phyloP scores from a whole-genome alignment of 2,797 vertebrate genomes.

The Gallirallus australis region DNA sequence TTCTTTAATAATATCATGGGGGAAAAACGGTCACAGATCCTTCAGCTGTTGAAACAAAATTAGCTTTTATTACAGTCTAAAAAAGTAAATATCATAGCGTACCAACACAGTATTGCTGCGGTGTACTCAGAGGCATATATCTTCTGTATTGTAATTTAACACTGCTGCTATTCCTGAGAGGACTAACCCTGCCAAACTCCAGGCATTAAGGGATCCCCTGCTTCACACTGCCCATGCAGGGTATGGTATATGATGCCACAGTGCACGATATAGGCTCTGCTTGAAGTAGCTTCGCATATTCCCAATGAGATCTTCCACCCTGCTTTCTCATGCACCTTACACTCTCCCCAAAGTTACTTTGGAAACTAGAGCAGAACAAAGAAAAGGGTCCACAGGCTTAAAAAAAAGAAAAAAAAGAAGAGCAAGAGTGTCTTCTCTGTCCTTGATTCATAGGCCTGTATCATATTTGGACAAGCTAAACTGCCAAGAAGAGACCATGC shows the following conservation, averaged over 20 bases:
- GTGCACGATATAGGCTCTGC: not conserved
- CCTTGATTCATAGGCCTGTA: not conserved
- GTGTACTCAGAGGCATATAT: not conserved
- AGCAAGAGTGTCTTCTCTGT: not conserved
- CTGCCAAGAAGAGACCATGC: not conserved
- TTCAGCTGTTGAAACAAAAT: constrained; percentile 27
- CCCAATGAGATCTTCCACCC: not conserved
- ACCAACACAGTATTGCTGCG: not conserved
- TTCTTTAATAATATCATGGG: not conserved
- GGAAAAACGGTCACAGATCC: not conserved
- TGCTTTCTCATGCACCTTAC: not conserved
- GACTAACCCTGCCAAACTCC: not conserved
- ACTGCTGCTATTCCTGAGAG: not conserved
- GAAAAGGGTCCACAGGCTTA: accelerated
- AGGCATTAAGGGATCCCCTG: accelerated
- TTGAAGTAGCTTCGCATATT: not conserved
- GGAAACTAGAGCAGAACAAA: not conserved
- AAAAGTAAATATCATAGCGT: constrained; percentile 30
- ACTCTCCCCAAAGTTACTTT: not conserved
- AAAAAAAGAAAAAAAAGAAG: not conserved
- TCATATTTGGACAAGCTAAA: not conserved
- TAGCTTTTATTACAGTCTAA: constrained; percentile 26
- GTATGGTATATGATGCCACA: not conserved
- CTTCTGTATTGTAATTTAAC: not conserved
- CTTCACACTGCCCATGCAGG: too few species aligned